Evolutionary conservation across 1,140 invertebrate species (phyloP), one percentile per base, ranked within the genome.

Genomic region (Heliothis subflexa): DNA sequence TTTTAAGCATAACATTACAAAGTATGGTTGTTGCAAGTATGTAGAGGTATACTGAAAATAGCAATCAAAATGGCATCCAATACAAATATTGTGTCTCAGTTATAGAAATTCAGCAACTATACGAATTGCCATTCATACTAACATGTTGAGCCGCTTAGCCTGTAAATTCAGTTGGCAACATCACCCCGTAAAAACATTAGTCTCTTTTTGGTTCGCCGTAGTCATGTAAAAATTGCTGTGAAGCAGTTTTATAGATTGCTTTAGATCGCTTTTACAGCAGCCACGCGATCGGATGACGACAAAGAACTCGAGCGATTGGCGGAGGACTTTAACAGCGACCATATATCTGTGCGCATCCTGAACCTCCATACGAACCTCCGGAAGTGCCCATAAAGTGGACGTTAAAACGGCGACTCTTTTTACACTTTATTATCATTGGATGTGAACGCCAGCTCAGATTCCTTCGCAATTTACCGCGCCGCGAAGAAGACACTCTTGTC

Each of bases 361-460:
- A 89, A 87, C 88, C 89, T 88, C 57, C 83, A 81, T 88, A 88
- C 86, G 86, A 86, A 89, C 85, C 86, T 83, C 80, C 84, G 87
- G 86, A 92, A 91, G 89, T 90, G 85, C 85, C 90, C 87, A 92
- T 94, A 94, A 93, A 94, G 89, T 83, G 88, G 85, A 88, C 93
- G 90, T 93, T 93, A 93, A 93, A 93, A 87, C 87, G 89, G 86
- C 86, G 88, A 93, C 86, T 92, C 91, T 94, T 94, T 94, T 94
- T 94, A 94, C 89, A 90, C 89, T 94, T 94, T 94, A 94, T 94
- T 94, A 93, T 94, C 89, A 94, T 94, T 94, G 92, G 89, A 92
- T 92, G 91, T 91, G 91, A 93, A 86, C 88, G 89, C 80, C 85
- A 88, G 88, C 92, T 93, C 88, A 92, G 92, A 94, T 94, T 93